phyloP scores from a whole-genome alignment of 1,140 invertebrate species.

The Diorhabda carinulata region DNA sequence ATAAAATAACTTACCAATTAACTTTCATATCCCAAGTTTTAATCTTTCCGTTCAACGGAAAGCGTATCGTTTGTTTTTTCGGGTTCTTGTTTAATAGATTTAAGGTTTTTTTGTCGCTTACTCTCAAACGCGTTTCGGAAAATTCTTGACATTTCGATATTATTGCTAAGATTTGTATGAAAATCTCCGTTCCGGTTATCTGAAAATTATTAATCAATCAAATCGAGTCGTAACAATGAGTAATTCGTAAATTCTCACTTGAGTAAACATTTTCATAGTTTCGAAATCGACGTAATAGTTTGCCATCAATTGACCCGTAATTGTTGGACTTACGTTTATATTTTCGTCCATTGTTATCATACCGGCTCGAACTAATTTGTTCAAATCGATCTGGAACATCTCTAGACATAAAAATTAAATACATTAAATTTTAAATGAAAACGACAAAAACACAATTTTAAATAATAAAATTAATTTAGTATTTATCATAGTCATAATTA shows the following conservation, averaged over 20 bases:
- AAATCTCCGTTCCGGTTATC: conserved; percentile 48
- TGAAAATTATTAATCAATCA: conserved; percentile 28
- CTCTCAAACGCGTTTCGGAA: conserved; percentile 54
- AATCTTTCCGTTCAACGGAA: conserved; percentile 56
- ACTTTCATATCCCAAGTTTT: conserved; percentile 60
- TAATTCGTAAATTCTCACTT: conserved; percentile 37
- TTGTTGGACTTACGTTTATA: conserved; percentile 53
- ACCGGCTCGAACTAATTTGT: conserved; percentile 51
- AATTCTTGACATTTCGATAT: conserved; percentile 57
- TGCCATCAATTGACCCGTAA: conserved; percentile 59
- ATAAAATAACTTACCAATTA: conserved; percentile 52
- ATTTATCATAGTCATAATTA: too few relatives aligned
- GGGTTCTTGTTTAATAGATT: conserved; percentile 59
- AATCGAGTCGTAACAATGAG: neutral
- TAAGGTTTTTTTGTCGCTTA: conserved; percentile 56
- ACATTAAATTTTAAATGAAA: too few relatives aligned
- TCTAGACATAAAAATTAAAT: conserved; percentile 35
- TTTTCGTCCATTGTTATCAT: conserved; percentile 53
- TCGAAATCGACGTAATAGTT: conserved; percentile 60
- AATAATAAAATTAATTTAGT: too few relatives aligned
- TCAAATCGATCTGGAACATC: conserved; percentile 56
- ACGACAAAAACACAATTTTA: too few relatives aligned
- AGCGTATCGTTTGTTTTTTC: conserved; percentile 52
- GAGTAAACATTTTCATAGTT: conserved; percentile 58
- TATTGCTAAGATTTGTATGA: conserved; percentile 47